phyloP scores from a whole-genome alignment of 2,888 invertebrate genomes.

The Megastigmus dorsalis region DNA sequence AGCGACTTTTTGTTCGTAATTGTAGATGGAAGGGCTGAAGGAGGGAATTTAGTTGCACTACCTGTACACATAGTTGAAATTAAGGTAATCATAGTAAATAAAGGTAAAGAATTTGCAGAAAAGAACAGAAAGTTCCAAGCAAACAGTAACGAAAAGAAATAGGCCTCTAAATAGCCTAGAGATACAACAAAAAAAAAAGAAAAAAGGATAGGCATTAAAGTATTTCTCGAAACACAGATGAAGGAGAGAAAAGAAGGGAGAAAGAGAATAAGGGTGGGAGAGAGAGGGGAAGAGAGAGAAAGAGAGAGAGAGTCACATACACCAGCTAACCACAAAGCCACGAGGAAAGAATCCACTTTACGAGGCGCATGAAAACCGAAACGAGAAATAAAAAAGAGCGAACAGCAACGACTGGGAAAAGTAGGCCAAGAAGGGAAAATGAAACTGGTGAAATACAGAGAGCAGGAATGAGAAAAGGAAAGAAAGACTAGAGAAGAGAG shows the following conservation, averaged over 20 bases:
- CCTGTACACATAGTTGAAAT: neutral
- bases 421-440: slow-evolving; percentile 47
- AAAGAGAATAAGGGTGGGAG: neutral
- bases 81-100: slow-evolving; percentile 34
- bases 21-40: neutral
- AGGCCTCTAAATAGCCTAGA: slow-evolving; percentile 19
- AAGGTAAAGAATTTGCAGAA: slow-evolving; percentile 10
- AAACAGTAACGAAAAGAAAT: slow-evolving; percentile 7
- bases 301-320: slow-evolving; percentile 35
- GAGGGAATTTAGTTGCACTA: neutral
- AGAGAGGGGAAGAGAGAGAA: slow-evolving; percentile 6
- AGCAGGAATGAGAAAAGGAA: neutral
- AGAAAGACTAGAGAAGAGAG: neutral
- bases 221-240: slow-evolving; percentile 8
- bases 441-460: slow-evolving; percentile 23
- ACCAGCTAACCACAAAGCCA: slow-evolving; percentile 40
- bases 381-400: slow-evolving; percentile 39
- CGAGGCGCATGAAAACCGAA: slow-evolving; percentile 47
- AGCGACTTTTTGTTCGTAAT: neutral
- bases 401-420: slow-evolving; percentile 11
- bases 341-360: slow-evolving; percentile 49
- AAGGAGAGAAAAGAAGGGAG: neutral
- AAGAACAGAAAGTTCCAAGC: neutral
- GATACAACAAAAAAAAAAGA: neutral
- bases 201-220: slow-evolving; percentile 29